Percentiles rank a stretch among this genome's conserved stretches.
These are phyloP conservation scores for Entomobrya proxima DNA, from an alignment of 2,888 invertebrate species.

Conservation along the genomic window DNA sequence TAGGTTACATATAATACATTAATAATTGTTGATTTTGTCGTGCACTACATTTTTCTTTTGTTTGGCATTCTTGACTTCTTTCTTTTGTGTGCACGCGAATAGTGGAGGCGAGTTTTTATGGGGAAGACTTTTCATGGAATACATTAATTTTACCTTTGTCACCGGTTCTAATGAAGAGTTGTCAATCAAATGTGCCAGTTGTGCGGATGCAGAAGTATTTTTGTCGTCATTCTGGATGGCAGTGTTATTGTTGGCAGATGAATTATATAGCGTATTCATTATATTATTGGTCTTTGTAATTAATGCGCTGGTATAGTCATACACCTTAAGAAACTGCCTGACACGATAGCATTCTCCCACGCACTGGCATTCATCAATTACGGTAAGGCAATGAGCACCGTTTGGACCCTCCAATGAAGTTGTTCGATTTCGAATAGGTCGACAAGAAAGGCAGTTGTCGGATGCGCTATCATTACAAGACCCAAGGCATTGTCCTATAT, in stretches of 20 bases:
- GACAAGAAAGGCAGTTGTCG: constrained; percentile 75
- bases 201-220: constrained; percentile 1
- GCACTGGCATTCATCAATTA: constrained; percentile 76
- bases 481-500: constrained; percentile 70
- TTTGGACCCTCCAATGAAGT: constrained; percentile 75
- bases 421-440: constrained; percentile 74
- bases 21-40: too few relatives aligned
- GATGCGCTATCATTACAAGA: constrained; percentile 48
- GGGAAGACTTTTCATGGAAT: background rate
- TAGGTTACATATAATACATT: too few relatives aligned
- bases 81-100: too few relatives aligned
- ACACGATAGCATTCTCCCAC: constrained; percentile 78
- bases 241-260: background rate
- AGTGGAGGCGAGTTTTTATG: too few relatives aligned
- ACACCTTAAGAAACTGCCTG: constrained; percentile 78
- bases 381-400: constrained; percentile 76
- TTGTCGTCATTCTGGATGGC: constrained; percentile 4
- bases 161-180: constrained; percentile 40
- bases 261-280: background rate
- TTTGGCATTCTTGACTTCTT: too few relatives aligned
- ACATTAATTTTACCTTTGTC: constrained; percentile 58
- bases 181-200: constrained; percentile 32
- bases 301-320: constrained; percentile 77
- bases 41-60: too few relatives aligned
- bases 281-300: constrained; percentile 26